A percentile compares a stretch with the other conserved stretches of the same genome.
Conservation (phyloP, 2,888 invertebrate genomes). For the Lysandra coridon region DNA sequence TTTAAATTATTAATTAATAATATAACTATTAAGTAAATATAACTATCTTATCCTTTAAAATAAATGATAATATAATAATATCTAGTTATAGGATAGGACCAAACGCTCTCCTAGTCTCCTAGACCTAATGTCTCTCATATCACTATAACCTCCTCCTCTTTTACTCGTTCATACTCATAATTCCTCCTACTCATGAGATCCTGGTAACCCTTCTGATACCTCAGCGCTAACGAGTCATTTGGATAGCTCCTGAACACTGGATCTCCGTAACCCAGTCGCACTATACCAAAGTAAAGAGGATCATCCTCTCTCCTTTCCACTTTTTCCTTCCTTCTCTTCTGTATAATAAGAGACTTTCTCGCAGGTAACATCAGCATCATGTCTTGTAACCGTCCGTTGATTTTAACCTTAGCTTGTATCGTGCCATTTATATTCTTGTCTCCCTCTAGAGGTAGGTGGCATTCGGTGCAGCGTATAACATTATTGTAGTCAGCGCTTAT, state of each 20-base stretch:
- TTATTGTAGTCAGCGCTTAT: slow-evolving; percentile 67
- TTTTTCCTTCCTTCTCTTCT: slow-evolving; percentile 53
- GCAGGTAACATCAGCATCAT: slow-evolving; percentile 63
- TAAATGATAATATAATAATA: neutral
- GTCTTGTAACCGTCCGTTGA: slow-evolving; percentile 56
- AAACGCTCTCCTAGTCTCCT: neutral
- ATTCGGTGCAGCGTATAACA: slow-evolving; percentile 73
- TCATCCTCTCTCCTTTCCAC: slow-evolving; percentile 47
- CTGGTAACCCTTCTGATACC: slow-evolving; percentile 68
- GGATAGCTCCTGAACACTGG: slow-evolving; percentile 60
- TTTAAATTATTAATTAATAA: too few species aligned
- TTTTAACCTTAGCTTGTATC: slow-evolving; percentile 69
- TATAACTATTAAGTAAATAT: neutral
- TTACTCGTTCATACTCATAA: slow-evolving; percentile 52
- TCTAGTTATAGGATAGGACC: neutral
- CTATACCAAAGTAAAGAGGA: slow-evolving; percentile 64
- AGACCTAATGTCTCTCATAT: slow-evolving; percentile 35
- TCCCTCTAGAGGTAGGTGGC: slow-evolving; percentile 65
- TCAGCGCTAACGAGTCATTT: slow-evolving; percentile 64
- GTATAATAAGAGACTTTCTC: slow-evolving; percentile 61
- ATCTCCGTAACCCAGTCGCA: slow-evolving; percentile 60
- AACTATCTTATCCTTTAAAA: neutral
- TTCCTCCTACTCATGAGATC: slow-evolving; percentile 45
- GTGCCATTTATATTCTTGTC: slow-evolving; percentile 56
- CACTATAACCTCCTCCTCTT: slow-evolving; percentile 57